Base-by-base conservation (phyloP, 2,888 invertebrate species). In the Drosophila crucigera region DNA sequence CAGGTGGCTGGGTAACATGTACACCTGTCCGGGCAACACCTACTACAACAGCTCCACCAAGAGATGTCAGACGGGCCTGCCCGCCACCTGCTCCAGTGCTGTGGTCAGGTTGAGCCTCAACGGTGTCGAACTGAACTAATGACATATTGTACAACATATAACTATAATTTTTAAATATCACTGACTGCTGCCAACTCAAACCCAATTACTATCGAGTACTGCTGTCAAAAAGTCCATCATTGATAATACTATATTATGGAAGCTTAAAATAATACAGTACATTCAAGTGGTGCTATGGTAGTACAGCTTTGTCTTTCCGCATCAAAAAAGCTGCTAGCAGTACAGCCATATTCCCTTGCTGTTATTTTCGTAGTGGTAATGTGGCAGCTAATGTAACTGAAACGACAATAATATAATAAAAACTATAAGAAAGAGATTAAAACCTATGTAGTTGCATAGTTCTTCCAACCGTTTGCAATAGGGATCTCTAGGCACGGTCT, bases 321-420 rank as follows among this genome's bases (percentile, higher is more conserved):
- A 16, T 81, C 80, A 47, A 85, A 92, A 56, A 84, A 92, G 6
- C 89, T 72, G 3, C 69, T 75, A 0, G 37, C 31, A 0, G 84
- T 22, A 53, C 92, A 92, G 0, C 59, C 78, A 4, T 82, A 76
- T 60, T 91, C 85, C 5, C 25, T 62, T 2, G 91, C 92, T 14
- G 11, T 68, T 2, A 91, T 39, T 11, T 31, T 76, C 4, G 80
- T 66, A 2, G 25, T 22, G 1, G 50, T 64, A 54, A 76, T 79
- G 47, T 77, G 81, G 69, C 92, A 92, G 60, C 83, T 82, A 5
- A 92, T 77, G 58, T 92, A 92, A 39, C 92, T 92, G 70, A 37
- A 89, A 43, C 11, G 37, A 37, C 1, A 14, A 16, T 2, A 84
- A 56, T 11, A 67, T 11, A 67, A 56, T 60, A 68, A 37, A 4